Conservation (phyloP, 2,888 invertebrate genomes). For the Drosophila eohydei region DNA sequence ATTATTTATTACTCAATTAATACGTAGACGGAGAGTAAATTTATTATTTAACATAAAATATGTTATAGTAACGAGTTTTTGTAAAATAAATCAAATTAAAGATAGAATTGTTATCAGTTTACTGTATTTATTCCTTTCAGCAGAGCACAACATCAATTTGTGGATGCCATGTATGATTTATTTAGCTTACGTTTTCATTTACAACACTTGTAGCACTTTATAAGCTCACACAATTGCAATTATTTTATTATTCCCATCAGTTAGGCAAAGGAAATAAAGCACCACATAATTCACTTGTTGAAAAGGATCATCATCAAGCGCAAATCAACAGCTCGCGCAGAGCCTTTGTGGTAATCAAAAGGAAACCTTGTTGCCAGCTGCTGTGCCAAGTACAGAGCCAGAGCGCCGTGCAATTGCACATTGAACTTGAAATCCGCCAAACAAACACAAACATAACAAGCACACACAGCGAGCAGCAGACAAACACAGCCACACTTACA, state of each 20-base stretch:
- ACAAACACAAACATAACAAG: conserved; percentile 14
- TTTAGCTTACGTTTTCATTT: not conserved
- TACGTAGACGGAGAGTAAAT: not conserved
- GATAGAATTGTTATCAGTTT: too few species aligned
- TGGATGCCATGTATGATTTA: not conserved
- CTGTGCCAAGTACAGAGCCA: conserved; percentile 4
- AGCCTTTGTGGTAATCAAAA: conserved; percentile 22
- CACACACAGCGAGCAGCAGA: not conserved
- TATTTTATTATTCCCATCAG: not conserved
- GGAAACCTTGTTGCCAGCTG: conserved; percentile 21
- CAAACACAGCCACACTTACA: not conserved
- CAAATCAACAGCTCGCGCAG: conserved; percentile 32
- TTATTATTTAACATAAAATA: not conserved
- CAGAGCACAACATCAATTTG: too few species aligned
- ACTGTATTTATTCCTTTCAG: too few species aligned
- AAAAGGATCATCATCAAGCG: not conserved
- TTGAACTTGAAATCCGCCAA: conserved; percentile 41
- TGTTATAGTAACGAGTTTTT: not conserved
- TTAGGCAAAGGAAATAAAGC: not conserved
- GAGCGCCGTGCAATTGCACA: conserved; percentile 21
- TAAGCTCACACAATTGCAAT: not conserved
- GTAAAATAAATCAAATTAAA: too few species aligned
- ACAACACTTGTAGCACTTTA: too few species aligned
- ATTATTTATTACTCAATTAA: not conserved
- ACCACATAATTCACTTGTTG: not conserved